Percentiles rank a stretch among this genome's conserved stretches.
These are phyloP conservation scores for Hyphantria cunea DNA, from an alignment of 1,140 invertebrate species.

Conservation along the genomic window DNA sequence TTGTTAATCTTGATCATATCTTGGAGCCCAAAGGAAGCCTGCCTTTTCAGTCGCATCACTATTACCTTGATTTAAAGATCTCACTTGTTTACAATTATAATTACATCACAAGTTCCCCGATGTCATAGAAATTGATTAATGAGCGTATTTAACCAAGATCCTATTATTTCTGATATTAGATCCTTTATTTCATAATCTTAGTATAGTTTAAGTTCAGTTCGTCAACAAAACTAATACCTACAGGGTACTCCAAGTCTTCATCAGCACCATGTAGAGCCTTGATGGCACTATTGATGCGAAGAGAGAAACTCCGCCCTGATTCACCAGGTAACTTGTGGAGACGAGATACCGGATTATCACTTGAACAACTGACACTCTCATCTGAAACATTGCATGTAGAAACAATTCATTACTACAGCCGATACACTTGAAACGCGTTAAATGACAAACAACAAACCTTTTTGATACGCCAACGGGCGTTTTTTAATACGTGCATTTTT, in stretches of 20 bases:
- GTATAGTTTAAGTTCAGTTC: no score
- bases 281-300: conserved; percentile 67
- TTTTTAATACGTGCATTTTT: conserved; percentile 44
- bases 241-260: conserved; percentile 50
- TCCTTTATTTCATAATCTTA: no score
- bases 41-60: no score
- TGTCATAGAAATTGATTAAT: no score
- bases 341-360: conserved; percentile 45
- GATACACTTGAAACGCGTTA: no score
- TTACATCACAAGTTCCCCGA: no score
- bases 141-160: no score
- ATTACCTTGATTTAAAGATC: no score
- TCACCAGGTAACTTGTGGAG: conserved; percentile 62
- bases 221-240: conserved; percentile 10
- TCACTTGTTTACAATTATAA: no score
- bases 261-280: conserved; percentile 50
- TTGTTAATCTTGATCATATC: no score
- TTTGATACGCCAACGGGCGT: background rate
- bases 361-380: background rate
- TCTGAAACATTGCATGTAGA: conserved; percentile 25
- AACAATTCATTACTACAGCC: background rate
- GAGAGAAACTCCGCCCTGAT: conserved; percentile 57
- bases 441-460: background rate
- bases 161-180: no score
- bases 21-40: no score